Evolutionary conservation across 1,140 invertebrate genomes (phyloP), one percentile per base, ranked within the genome.

Genomic region (Papilio polytes): DNA sequence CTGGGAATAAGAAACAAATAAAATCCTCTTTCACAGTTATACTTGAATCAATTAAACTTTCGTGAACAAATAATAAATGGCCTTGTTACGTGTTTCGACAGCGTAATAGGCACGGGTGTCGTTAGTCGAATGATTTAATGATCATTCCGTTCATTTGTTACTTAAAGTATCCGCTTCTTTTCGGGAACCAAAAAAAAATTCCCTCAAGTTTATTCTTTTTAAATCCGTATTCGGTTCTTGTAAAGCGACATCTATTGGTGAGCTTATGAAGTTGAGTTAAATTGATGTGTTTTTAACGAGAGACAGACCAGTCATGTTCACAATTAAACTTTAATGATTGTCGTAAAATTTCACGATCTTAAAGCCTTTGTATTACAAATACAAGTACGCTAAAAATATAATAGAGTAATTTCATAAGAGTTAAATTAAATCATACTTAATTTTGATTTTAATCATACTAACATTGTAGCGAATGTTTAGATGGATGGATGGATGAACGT

Each of bases 21-120:
- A 66, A 66, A 66, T 66, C 63, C 63, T 3, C 63, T 66, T 66
- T 66, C 63, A 66, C 22, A 13, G 63, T 18, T 73, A 73, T 73
- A 73, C 72, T 73, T 73, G 46, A 74, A 74, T 74, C 73, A 74
- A 74, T 74, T 46, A 51, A 74, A 74, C 41, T 74, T 74, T 48
- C 46, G 36, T 74, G 41, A 74, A 74, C 44, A 74, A 74, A 74
- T 74, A 74, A 74, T 74, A 74, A 74, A 74, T 74, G 44, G 73
- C 73, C 41, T 74, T 46, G 73, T 74, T 74, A 74, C 44, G 41
- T 48, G 44, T 74, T 74, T 74, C 44, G 73, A 51, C 46, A 74
- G 73, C 46, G 20, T 74, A 74, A 74, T 46, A 74, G 73, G 73
- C 12, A 74, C 73, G 22, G 44, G 46, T 74, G 46, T 74, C 73